Evolutionary conservation across 1,140 invertebrate genomes (phyloP), one percentile per base, ranked within the genome.

Genomic region (Neuroterus valhalla): DNA sequence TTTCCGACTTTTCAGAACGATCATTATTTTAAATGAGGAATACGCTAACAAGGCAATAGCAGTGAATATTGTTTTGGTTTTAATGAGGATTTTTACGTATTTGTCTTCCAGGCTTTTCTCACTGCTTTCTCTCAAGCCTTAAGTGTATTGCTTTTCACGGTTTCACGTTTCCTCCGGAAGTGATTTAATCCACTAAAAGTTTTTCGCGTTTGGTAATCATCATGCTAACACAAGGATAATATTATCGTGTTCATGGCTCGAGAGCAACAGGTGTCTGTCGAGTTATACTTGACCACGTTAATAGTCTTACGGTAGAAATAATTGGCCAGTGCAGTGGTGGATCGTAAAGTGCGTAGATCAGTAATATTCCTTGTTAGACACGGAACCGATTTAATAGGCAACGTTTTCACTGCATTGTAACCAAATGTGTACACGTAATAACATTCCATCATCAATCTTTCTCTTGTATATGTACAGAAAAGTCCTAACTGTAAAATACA

Each of bases 101-200:
- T 38, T 38, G 31, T 31, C 12, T 38, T 62, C 55, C 21, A 26
- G 31, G 14, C 31, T 62, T 12, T 31, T 62, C n/a, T 62, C 23
- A 31, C 23, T 62, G n/a, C 55, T 62, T 62, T 62, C 55, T 62
- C 55, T 62, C 5, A 15, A 50, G 55, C 31, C 21, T 12, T 14
- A 21, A 55, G 8, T 26, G 55, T 62, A 62, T n/a, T 62, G n/a
- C 15, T 31, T 62, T 62, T 62, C 55, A 62, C 26, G 55, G 55
- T 62, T 62, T 62, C 55, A 62, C 55, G 55, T 23, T 38, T 62
- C 23, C 55, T 62, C 26, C 55, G 55, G 55, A 62, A 62, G 23
- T 62, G 48, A 50, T 38, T 62, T 62, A 62, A 62, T 62, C 31
- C 55, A 31, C 55, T 62, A 38, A 62, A 62, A 38, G 55, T 31